phyloP scores from a whole-genome alignment of 2,888 invertebrate species.

The Philaethria dido region DNA sequence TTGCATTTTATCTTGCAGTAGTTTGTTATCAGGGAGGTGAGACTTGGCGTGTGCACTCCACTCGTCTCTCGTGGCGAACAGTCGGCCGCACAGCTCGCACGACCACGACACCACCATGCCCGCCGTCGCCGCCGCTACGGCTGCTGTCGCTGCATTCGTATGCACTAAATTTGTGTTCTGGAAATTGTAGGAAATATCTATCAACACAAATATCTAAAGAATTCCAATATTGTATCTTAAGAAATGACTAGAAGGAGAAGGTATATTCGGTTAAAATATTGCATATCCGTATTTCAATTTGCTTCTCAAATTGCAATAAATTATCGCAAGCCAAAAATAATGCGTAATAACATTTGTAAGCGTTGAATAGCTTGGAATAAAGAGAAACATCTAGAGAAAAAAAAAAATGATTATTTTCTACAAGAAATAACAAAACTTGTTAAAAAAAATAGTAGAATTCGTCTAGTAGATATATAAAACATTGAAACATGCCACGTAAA shows the following conservation, averaged over 20 bases:
- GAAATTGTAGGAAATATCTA: slow-evolving; percentile 30
- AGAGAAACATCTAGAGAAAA: slow-evolving; percentile 1
- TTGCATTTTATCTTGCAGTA: slow-evolving; percentile 78
- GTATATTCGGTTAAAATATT: not conserved
- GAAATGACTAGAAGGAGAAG: too few relatives aligned
- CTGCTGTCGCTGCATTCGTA: slow-evolving; percentile 75
- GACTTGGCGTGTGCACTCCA: slow-evolving; percentile 91
- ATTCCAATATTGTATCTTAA: too few relatives aligned
- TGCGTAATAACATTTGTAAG: not conserved
- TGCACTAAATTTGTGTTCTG: slow-evolving; percentile 79
- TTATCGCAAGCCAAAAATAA: not conserved
- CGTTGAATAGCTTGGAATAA: not conserved
- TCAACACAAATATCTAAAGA: too few relatives aligned
- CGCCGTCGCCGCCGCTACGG: slow-evolving; percentile 75
- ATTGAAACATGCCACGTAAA: slow-evolving; percentile 12
- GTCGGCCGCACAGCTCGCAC: slow-evolving; percentile 89
- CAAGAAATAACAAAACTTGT: not conserved
- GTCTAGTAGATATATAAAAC: not conserved
- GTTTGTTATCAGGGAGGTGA: slow-evolving; percentile 84
- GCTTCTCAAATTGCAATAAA: too few relatives aligned
- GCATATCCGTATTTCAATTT: not conserved
- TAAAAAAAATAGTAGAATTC: not conserved
- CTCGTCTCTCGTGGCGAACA: slow-evolving; percentile 89
- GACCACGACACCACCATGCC: slow-evolving; percentile 88
- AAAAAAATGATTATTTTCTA: not conserved